phyloP scores from a whole-genome alignment of 2,113 vertebrate genomes.

The Poeciliopsis retropinna region DNA sequence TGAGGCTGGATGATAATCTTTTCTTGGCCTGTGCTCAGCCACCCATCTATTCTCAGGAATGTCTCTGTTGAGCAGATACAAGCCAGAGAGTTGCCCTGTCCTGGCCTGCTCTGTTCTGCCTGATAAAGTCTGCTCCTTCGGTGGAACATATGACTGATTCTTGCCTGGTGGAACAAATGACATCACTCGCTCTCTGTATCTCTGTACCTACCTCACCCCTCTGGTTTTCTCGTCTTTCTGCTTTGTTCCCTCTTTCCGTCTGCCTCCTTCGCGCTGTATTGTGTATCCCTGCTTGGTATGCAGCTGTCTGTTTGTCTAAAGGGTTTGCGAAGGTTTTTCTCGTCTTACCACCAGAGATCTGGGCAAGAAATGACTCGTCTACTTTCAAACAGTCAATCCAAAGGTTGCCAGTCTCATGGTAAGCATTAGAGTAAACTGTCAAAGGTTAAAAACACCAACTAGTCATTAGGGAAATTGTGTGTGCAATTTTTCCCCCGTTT shows the following conservation, averaged over 20 bases:
- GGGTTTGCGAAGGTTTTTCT: slow-evolving; percentile 52
- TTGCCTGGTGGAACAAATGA: slow-evolving; percentile 78
- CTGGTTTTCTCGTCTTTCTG: slow-evolving; percentile 15
- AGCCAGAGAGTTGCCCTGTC: slow-evolving; percentile 56
- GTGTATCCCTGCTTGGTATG: slow-evolving; percentile 19
- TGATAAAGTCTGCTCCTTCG: slow-evolving; percentile 64
- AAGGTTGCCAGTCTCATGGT: slow-evolving; percentile 63
- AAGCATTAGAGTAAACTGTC: slow-evolving; percentile 45
- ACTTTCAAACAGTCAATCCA: slow-evolving; percentile 52
- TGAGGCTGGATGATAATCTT: slow-evolving; percentile 23
- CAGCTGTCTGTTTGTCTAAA: slow-evolving; percentile 37
- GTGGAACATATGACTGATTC: slow-evolving; percentile 71
- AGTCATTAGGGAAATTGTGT: slow-evolving; percentile 35
- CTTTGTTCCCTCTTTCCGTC: slow-evolving; percentile 20
- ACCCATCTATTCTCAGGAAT: slow-evolving; percentile 61
- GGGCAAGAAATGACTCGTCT: slow-evolving; percentile 69
- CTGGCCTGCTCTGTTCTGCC: slow-evolving; percentile 64
- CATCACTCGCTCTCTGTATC: slow-evolving; percentile 73
- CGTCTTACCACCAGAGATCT: slow-evolving; percentile 51
- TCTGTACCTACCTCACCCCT: slow-evolving; percentile 22
- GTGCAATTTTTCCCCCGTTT: slow-evolving; percentile 23
- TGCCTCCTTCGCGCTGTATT: slow-evolving; percentile 17
- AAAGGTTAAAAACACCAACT: slow-evolving; percentile 51
- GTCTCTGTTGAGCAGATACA: slow-evolving; percentile 61
- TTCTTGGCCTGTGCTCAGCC: slow-evolving; percentile 25